Conservation (phyloP, 2,888 invertebrate genomes). For the Plebejus melissa region DNA sequence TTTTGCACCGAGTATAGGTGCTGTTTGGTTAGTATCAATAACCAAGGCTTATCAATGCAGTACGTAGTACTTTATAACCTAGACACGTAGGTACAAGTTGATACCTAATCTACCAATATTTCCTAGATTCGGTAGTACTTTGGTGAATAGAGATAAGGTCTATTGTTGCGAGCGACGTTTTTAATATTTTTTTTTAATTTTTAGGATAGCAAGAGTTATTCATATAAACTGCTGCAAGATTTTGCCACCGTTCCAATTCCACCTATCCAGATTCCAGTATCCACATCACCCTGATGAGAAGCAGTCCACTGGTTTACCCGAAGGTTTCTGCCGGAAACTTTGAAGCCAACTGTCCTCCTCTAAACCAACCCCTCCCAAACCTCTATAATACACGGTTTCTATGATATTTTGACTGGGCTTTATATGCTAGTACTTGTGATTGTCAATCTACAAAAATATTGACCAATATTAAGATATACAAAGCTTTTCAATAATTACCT, state of each 20-base stretch:
- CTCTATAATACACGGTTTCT: no score
- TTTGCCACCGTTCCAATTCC: neutral
- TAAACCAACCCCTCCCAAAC: no score
- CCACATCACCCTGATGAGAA: neutral
- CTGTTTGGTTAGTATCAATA: conserved; percentile 1
- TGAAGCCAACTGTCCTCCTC: neutral
- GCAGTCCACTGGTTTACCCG: neutral
- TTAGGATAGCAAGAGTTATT: neutral
- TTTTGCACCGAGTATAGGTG: neutral
- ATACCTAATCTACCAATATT: neutral
- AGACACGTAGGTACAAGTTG: neutral
- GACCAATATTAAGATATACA: no score
- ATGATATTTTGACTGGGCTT: no score
- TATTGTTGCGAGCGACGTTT: neutral
- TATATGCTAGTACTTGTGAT: no score
- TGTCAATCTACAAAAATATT: no score
- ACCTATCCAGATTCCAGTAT: neutral
- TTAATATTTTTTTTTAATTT: neutral
- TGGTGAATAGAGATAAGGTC: neutral
- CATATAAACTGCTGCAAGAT: no score
- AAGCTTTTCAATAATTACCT: no score
- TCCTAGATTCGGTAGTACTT: neutral
- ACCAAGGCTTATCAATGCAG: conserved; percentile 22
- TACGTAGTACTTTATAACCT: neutral
- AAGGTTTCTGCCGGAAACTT: no score